Evolutionary conservation across 1,140 invertebrate genomes (phyloP).

Genomic region (Pogonognathellus flavescens): DNA sequence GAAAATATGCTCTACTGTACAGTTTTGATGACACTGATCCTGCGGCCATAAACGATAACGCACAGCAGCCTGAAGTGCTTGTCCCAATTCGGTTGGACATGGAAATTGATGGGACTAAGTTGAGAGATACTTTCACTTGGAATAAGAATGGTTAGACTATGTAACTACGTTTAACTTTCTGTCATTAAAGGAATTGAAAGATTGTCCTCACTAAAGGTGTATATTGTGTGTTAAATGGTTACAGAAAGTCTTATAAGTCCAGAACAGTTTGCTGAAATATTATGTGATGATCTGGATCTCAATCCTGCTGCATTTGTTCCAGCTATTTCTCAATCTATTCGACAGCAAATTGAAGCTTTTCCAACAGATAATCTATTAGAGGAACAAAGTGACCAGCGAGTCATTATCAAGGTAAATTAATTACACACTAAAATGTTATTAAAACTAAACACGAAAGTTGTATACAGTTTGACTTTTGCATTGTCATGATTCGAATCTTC

Average conservation of each 20-base stretch:
- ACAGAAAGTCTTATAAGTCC: slow-evolving; percentile 96
- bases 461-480: too few species aligned
- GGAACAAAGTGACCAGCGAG: slow-evolving; percentile 92
- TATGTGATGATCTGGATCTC: slow-evolving; percentile 98
- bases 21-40: slow-evolving; percentile 98
- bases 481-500: too few species aligned
- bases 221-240: slow-evolving; percentile 63
- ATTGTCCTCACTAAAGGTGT: background rate
- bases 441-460: too few species aligned
- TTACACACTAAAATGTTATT: too few species aligned
- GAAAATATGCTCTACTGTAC: background rate
- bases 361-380: slow-evolving; percentile 89
- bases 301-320: slow-evolving; percentile 98
- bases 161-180: too few species aligned
- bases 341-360: slow-evolving; percentile 96
- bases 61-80: slow-evolving; percentile 88
- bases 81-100: slow-evolving; percentile 98
- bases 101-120: slow-evolving; percentile 99
- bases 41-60: slow-evolving; percentile 90
- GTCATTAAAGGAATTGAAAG: too few species aligned
- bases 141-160: slow-evolving; percentile 96
- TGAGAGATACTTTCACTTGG: slow-evolving; percentile 99
- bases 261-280: slow-evolving; percentile 98
- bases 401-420: slow-evolving; percentile 88
- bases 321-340: slow-evolving; percentile 94